Conservation (phyloP, 2,113 vertebrate genomes). For the Ictidomys tridecemlineatus region DNA sequence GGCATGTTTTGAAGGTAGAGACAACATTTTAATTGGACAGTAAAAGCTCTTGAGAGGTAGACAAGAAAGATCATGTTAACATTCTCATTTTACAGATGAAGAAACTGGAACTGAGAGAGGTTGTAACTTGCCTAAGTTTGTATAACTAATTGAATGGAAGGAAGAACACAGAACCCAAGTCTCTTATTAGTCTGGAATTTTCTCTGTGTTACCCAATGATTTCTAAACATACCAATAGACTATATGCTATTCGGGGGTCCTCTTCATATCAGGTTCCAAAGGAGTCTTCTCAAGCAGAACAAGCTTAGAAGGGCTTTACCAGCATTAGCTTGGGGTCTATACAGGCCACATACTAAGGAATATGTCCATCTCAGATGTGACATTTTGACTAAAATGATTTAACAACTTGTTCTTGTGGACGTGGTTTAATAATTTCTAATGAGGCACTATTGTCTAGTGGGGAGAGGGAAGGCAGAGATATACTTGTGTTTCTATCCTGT, state of each 20-base stretch:
- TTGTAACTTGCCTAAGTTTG: background rate
- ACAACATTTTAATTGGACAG: background rate
- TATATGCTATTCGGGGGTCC: background rate
- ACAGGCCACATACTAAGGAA: background rate
- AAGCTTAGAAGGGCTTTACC: background rate
- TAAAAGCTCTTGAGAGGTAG: background rate
- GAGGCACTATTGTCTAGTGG: background rate
- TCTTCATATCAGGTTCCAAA: background rate
- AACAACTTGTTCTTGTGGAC: background rate
- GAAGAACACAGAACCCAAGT: background rate
- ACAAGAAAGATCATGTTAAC: slow-evolving; percentile 4
- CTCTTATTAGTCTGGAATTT: background rate
- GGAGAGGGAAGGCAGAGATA: background rate
- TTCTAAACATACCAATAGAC: background rate
- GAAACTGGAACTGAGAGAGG: slow-evolving; percentile 26
- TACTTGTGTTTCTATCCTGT: background rate
- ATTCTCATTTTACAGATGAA: background rate
- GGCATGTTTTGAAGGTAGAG: slow-evolving; percentile 3
- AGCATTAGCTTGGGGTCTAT: background rate
- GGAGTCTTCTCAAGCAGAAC: background rate
- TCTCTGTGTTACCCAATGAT: background rate
- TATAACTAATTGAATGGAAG: background rate
- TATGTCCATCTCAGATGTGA: slow-evolving; percentile 3
- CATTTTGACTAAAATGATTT: background rate
- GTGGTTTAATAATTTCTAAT: background rate